Percentiles rank a stretch among this genome's conserved stretches.
Evolutionary conservation across 2,888 invertebrate genomes (phyloP).

Genomic region (Didymodactylos carnosus): DNA sequence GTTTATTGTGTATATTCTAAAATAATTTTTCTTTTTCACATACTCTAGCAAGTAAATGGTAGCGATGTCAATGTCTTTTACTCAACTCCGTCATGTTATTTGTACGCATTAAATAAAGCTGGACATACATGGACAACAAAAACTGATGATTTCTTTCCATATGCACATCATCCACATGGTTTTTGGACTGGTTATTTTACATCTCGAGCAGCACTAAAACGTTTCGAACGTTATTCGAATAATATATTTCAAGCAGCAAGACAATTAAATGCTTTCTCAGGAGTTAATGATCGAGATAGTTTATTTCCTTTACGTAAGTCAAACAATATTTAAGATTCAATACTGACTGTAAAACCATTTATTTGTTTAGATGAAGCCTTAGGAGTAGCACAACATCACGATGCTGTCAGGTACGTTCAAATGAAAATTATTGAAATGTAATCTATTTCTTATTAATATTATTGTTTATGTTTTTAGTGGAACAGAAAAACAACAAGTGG

Average conservation of each 20-base stretch:
- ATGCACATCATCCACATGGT: slow-evolving; percentile 56
- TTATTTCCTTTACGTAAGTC: not conserved
- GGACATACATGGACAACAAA: slow-evolving; percentile 50
- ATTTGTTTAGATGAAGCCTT: slow-evolving; percentile 23
- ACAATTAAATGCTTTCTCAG: slow-evolving; percentile 12
- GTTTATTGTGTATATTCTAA: no score
- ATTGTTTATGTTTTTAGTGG: no score
- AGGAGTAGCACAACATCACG: slow-evolving; percentile 60
- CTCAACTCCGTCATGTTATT: slow-evolving; percentile 41
- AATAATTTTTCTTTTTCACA: not conserved
- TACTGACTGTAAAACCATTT: no score
- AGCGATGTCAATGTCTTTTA: slow-evolving; percentile 46
- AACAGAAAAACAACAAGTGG: slow-evolving; percentile 47
- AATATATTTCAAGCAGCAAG: slow-evolving; percentile 31
- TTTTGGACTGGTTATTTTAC: slow-evolving; percentile 72
- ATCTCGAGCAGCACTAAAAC: slow-evolving; percentile 36
- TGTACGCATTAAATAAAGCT: slow-evolving; percentile 39
- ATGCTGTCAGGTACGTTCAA: no score
- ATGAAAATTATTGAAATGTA: no score
- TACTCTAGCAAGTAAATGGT: slow-evolving; percentile 17
- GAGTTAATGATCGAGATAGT: not conserved
- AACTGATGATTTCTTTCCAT: slow-evolving; percentile 45
- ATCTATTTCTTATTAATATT: no score
- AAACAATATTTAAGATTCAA: no score
- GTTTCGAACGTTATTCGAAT: slow-evolving; percentile 32